Base-by-base conservation (phyloP, 2,797 vertebrate genomes). In the Liasis olivaceus region DNA sequence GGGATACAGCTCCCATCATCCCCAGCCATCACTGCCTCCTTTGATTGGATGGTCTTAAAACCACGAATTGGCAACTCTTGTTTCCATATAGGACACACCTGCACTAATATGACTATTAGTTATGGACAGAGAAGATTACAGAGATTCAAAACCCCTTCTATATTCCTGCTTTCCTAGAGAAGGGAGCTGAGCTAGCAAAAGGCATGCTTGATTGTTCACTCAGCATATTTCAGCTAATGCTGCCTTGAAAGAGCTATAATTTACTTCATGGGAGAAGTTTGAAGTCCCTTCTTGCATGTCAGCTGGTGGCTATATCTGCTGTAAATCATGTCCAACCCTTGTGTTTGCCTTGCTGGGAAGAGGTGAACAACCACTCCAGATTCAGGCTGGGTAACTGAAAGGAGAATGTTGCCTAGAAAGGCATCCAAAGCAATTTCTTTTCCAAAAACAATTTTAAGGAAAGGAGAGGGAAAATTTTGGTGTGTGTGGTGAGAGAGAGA, bases 231-330 rank as follows among this genome's bases (percentile, higher is more conserved):
- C 58, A 3, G 88, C 92, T 94, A 94, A 89, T 89, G 88, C 42
- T 94, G 62, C 85, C 93, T 91, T 95, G 93, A 89, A 90, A 94
- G 72, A 93, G 31, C 63, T 87, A 22, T 91, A 93, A 95, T 96
- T 97, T 96, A 95, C 91, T 94, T 87, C 91, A 51, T 58, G 88
- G 88, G 59, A 72, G 88, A 95, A 94, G 85, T 85, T 81, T 11
- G 51, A n/a, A 22, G 24, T 89, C 60, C 89, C 95, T 94, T 90
- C 0, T 0, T 93, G 22, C 72, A 77, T 89, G 54, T 92, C 90
- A 95, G 42, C 59, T 64, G 59, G 9, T 90, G 88, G 84, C 72
- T 1, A 63, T 0, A 88, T 91, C 72, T 56, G 22, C 60, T 58
- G 12, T 95, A 95, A 96, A 95, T 95, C 94, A 92, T 89, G 88